A percentile compares a stretch with the other conserved stretches of the same genome.
phyloP scores from a whole-genome alignment of 2,888 invertebrate genomes.

The Sisyra terminalis region DNA sequence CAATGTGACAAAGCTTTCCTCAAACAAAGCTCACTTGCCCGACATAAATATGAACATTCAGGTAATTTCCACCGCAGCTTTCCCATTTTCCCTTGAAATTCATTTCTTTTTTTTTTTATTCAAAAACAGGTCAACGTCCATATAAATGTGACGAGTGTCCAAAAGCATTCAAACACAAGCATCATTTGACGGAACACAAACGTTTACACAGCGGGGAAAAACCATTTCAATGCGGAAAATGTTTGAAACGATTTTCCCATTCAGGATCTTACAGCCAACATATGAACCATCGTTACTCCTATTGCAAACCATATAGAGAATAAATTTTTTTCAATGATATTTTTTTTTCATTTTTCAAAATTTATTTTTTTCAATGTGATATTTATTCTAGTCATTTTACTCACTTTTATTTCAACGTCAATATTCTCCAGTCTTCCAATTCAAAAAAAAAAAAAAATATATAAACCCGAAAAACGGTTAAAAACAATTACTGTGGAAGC shows the following conservation, averaged over 20 bases:
- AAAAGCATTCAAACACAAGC: slow-evolving; percentile 99
- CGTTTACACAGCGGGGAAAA: slow-evolving; percentile 95
- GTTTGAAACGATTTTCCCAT: slow-evolving; percentile 97
- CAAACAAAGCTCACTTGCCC: slow-evolving; percentile 94
- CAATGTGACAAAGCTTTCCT: slow-evolving; percentile 99
- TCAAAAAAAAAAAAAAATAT: no score
- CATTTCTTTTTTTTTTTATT: slow-evolving; percentile 11
- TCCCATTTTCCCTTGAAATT: no score
- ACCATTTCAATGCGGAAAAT: slow-evolving; percentile 96
- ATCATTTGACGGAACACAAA: slow-evolving; percentile 98
- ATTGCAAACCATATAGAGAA: slow-evolving; percentile 95
- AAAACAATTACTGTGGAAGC: no score
- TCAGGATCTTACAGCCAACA: slow-evolving; percentile 99
- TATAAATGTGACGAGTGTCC: slow-evolving; percentile 95
- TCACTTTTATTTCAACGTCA: not conserved
- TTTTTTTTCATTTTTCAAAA: not conserved
- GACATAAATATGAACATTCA: slow-evolving; percentile 99
- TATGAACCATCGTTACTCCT: slow-evolving; percentile 99
- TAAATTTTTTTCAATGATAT: slow-evolving; percentile 25
- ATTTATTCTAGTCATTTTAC: not conserved
- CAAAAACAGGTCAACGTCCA: slow-evolving; percentile 78
- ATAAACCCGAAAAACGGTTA: no score
- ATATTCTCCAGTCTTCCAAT: no score
- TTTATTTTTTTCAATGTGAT: not conserved
- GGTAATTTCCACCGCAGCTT: slow-evolving; percentile 51